These are phyloP conservation scores for Leptopilina myrica DNA, from an alignment of 2,888 invertebrate species.

Conservation along the genomic window DNA sequence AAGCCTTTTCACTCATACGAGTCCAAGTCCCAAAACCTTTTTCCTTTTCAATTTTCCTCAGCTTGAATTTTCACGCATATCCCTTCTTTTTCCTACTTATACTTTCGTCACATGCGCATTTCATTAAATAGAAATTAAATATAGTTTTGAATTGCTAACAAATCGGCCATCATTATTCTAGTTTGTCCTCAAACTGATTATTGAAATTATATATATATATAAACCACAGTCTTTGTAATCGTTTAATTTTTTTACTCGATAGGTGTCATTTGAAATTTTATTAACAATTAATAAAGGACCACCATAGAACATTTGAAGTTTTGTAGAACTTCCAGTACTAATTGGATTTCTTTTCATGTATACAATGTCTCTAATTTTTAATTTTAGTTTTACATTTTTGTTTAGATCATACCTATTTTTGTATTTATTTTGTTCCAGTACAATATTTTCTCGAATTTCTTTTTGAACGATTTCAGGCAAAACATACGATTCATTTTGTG, in stretches of 20 bases:
- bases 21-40: too few relatives aligned
- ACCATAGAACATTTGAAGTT: constrained; percentile 40
- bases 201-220: not conserved
- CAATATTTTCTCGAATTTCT: not conserved
- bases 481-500: constrained; percentile 23
- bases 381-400: not conserved
- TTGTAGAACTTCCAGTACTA: constrained; percentile 44
- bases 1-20: too few relatives aligned
- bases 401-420: not conserved
- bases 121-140: too few relatives aligned
- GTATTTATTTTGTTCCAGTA: not conserved
- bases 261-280: not conserved
- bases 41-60: too few relatives aligned
- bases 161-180: not conserved
- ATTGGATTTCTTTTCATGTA: constrained; percentile 39
- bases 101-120: too few relatives aligned
- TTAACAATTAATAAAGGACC: constrained; percentile 43
- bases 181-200: constrained; percentile 7
- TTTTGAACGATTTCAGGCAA: constrained; percentile 34
- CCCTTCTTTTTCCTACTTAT: too few relatives aligned
- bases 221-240: not conserved
- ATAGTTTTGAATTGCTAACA: too few relatives aligned
- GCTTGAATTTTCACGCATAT: too few relatives aligned
- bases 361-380: constrained; percentile 43
- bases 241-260: not conserved